Percentiles rank a stretch among this genome's conserved stretches.
These are phyloP conservation scores for Melanargia galathea DNA, from an alignment of 2,888 invertebrate species.

Conservation along the genomic window DNA sequence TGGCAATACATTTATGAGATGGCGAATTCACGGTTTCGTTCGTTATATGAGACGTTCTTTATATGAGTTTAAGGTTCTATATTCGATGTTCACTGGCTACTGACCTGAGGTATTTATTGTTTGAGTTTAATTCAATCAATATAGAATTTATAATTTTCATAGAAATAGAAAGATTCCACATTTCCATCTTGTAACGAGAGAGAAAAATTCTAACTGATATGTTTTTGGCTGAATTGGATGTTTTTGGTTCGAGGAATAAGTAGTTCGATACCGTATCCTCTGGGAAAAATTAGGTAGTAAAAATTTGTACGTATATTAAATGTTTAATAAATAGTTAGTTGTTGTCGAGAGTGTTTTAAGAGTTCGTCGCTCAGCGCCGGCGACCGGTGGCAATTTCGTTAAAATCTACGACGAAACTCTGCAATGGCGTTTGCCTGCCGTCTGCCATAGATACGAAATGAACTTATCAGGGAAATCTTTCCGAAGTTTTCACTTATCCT, in stretches of 20 bases:
- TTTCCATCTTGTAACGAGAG: not conserved
- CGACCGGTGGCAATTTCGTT: slow-evolving; percentile 75
- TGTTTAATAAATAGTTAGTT: slow-evolving; percentile 77
- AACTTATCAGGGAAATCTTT: slow-evolving; percentile 20
- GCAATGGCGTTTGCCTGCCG: slow-evolving; percentile 57
- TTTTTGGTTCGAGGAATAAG: not conserved
- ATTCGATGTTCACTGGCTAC: not conserved
- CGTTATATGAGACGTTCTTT: not conserved
- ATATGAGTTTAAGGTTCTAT: not conserved
- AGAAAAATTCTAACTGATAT: not conserved
- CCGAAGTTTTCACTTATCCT: slow-evolving; percentile 9
- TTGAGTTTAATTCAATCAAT: too few relatives aligned
- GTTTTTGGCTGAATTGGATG: not conserved
- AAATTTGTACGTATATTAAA: slow-evolving; percentile 30
- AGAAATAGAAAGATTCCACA: not conserved
- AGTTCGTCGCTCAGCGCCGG: slow-evolving; percentile 64
- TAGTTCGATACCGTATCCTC: not conserved
- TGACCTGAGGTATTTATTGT: not conserved
- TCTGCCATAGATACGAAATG: slow-evolving; percentile 27
- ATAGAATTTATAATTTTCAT: not conserved
- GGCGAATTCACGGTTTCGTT: not conserved
- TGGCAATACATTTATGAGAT: not conserved
- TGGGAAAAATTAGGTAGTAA: not conserved
- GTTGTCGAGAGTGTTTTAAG: slow-evolving; percentile 63
- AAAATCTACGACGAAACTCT: slow-evolving; percentile 73